Conservation (phyloP, 2,888 invertebrate genomes). For the Rhogogaster chlorosoma region DNA sequence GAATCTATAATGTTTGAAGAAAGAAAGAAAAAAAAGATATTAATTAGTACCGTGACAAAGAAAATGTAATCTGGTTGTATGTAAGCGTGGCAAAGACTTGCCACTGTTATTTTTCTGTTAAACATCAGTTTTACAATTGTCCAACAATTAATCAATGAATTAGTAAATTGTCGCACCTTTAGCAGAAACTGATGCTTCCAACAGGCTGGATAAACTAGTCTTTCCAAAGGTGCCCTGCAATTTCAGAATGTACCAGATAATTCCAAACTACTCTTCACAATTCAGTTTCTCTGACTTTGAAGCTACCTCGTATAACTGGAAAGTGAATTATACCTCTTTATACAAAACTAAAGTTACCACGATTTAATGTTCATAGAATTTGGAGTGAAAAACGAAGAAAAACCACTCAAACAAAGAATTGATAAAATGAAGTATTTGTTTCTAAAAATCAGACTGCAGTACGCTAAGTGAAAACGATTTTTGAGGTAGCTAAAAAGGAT, state of each 20-base stretch:
- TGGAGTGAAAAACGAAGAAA: neutral
- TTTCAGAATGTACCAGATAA: slow-evolving; percentile 23
- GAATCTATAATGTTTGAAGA: slow-evolving; percentile 68
- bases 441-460: neutral
- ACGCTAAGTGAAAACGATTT: neutral
- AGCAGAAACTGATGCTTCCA: slow-evolving; percentile 76
- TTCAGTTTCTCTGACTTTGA: slow-evolving; percentile 12
- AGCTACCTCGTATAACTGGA: slow-evolving; percentile 21
- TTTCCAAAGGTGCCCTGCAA: slow-evolving; percentile 74
- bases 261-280: neutral
- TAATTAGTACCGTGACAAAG: slow-evolving; percentile 24
- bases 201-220: slow-evolving; percentile 76
- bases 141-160: slow-evolving; percentile 41
- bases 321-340: neutral
- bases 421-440: slow-evolving; percentile 3
- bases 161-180: slow-evolving; percentile 72
- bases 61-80: slow-evolving; percentile 14
- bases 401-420: neutral
- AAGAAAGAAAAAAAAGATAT: slow-evolving; percentile 49
- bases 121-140: slow-evolving; percentile 30
- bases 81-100: neutral
- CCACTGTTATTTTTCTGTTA: neutral
- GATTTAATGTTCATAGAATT: neutral
- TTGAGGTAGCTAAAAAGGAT: slow-evolving; percentile 34
- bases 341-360: neutral